Conservation (phyloP, 2,797 vertebrate genomes). For the Amblyopsis hoosieri region DNA sequence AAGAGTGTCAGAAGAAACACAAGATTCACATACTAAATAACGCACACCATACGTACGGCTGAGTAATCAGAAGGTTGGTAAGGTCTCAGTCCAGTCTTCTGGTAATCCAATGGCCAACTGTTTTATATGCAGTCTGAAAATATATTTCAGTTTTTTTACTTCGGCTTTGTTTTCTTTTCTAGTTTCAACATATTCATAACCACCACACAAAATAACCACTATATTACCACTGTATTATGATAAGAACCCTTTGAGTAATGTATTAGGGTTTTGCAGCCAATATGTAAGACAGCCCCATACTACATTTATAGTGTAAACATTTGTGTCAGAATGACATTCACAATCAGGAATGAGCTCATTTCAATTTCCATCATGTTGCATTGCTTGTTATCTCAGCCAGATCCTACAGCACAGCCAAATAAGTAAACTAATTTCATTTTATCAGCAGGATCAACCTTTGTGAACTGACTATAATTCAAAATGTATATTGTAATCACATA, state of each 20-base stretch:
- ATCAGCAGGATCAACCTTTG: conserved; percentile 13
- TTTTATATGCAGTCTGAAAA: conserved; percentile 17
- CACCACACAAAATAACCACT: not conserved
- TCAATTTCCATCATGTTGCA: conserved; percentile 27
- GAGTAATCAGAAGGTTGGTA: conserved; percentile 29
- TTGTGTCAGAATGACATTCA: conserved; percentile 55
- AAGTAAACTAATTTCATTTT: conserved; percentile 36
- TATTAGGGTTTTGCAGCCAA: conserved; percentile 11
- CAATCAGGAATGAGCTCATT: conserved; percentile 53
- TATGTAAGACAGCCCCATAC: conserved; percentile 42
- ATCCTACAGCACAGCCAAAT: conserved; percentile 23
- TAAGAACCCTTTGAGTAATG: conserved; percentile 1
- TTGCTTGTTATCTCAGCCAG: conserved; percentile 33
- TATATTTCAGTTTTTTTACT: conserved; percentile 13
- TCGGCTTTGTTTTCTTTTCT: conserved; percentile 9
- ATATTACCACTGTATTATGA: not conserved
- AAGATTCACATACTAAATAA: conserved; percentile 26
- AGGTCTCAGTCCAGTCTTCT: conserved; percentile 21
- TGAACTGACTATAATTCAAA: not conserved
- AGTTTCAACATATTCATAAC: conserved; percentile 15
- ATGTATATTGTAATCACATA: not conserved
- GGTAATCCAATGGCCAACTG: conserved; percentile 7
- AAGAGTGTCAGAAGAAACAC: conserved; percentile 45
- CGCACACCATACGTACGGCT: not conserved
- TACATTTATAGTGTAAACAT: conserved; percentile 45